A percentile compares a stretch with the other conserved stretches of the same genome.
phyloP scores from a whole-genome alignment of 1,140 invertebrate genomes.

The Kradibia gibbosae region DNA sequence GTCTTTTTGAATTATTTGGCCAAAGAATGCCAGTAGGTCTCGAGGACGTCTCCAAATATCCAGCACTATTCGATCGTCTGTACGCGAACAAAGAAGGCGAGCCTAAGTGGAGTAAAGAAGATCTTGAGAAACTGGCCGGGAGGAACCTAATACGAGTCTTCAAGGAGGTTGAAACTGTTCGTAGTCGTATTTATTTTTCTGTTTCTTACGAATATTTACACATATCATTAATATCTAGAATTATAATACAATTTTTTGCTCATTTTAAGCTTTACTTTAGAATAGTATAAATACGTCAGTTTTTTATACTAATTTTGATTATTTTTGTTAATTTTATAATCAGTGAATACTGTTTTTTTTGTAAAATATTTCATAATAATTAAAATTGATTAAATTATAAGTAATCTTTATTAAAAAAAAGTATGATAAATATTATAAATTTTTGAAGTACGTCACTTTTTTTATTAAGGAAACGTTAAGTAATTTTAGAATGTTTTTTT shows the following conservation, averaged over 20 bases:
- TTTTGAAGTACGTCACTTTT: no score
- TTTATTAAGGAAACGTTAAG: no score
- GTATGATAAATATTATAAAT: no score
- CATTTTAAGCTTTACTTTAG: no score
- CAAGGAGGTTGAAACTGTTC: constrained; percentile 78
- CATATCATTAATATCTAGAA: not conserved
- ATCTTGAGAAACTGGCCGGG: constrained; percentile 81
- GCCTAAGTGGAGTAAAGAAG: constrained; percentile 76
- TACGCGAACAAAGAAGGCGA: constrained; percentile 64
- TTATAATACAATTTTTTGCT: not conserved
- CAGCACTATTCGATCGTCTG: constrained; percentile 77
- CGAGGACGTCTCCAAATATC: constrained; percentile 82
- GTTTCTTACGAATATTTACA: not conserved
- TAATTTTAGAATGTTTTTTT: no score
- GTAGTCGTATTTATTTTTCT: constrained; percentile 39
- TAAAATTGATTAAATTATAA: no score
- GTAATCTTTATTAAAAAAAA: no score
- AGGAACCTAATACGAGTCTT: constrained; percentile 81
- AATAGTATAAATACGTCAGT: no score
- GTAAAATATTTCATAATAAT: no score
- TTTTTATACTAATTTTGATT: no score
- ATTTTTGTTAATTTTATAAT: no score
- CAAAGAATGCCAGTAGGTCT: constrained; percentile 76
- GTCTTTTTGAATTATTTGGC: not conserved
- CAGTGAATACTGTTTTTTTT: no score